A percentile compares a stretch with the other conserved stretches of the same genome.
Evolutionary conservation across 2,113 vertebrate species (phyloP).

Genomic region (Verasper variegatus): DNA sequence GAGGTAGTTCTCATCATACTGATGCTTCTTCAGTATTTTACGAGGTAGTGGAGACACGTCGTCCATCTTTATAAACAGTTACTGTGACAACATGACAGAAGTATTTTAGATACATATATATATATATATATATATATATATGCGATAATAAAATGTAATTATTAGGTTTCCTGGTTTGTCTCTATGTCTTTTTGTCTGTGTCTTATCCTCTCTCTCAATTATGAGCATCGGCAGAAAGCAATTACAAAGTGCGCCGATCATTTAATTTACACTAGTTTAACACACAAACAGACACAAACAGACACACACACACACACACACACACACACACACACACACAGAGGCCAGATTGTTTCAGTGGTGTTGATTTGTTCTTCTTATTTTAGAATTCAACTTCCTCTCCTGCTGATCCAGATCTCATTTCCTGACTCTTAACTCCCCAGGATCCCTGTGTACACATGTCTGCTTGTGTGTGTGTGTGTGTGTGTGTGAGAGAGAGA

Average conservation of each 20-base stretch:
- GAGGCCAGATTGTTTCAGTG: slow-evolving; percentile 53
- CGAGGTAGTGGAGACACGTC: no score
- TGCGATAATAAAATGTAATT: no score
- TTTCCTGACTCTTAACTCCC: slow-evolving; percentile 70
- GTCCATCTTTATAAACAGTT: no score
- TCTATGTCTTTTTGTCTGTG: background rate
- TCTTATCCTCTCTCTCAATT: background rate
- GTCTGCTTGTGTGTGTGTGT: background rate
- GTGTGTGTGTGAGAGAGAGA: slow-evolving; percentile 24
- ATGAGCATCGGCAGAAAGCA: slow-evolving; percentile 32
- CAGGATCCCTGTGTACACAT: slow-evolving; percentile 35
- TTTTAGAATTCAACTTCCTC: slow-evolving; percentile 73
- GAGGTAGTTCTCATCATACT: no score
- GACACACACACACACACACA: slow-evolving; percentile 27
- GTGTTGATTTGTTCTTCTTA: slow-evolving; percentile 71
- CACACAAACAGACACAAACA: slow-evolving; percentile 22
- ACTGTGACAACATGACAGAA: no score
- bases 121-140: no score
- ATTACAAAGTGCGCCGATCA: slow-evolving; percentile 54
- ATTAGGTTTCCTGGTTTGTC: background rate
- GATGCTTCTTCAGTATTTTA: no score
- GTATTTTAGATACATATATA: no score
- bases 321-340: slow-evolving; percentile 27
- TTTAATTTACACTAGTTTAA: slow-evolving; percentile 52
- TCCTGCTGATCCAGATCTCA: slow-evolving; percentile 68